Base-by-base conservation (phyloP, 2,888 invertebrate genomes). In the Leptinotarsa rubiginosa region DNA sequence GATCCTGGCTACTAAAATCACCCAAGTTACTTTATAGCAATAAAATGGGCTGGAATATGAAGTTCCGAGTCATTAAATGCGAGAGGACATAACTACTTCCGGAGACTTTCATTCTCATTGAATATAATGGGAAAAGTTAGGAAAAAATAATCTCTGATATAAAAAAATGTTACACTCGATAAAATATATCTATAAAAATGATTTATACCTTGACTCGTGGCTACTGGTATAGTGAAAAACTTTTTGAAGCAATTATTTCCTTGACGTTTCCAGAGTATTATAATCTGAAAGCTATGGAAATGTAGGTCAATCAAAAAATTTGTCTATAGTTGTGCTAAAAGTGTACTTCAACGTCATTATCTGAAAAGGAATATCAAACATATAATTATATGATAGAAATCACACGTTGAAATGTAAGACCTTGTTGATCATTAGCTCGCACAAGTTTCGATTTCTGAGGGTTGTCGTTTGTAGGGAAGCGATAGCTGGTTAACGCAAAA, bases 111-210 rank as follows among this genome's bases (percentile, higher is more conserved):
- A 15, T 22, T 25, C 15, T 22, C 22, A 56, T 56, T 56, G 56
- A 56, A 56, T 56, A 22, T 56, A 56, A 56, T 56, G 22, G 22
- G 15, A 20, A 56, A 56, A 56, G 56, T 56, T 56, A 20, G 56
- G 15, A 20, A 56, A 56, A 22, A 56, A 56, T 56, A 22, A 15
- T 15, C 22, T 13, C 20, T 4, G 22, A 15, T 15, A 4, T 22
- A 22, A 56, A 56, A 56, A 56, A 56, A 22, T 22, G 22, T 13
- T 56, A 56, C 16, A 22, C 56, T 25, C 56, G 22, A 56, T 20
- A 56, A 56, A 56, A 56, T 22, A 56, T 56, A 4, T 4, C 22
- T 20, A 56, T 56, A 56, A 56, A 56, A 56, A 22, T 56, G 22
- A 56, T 56, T 20, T 56, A 56, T 56, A 15, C 22, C 1, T 20